phyloP scores from a whole-genome alignment of 2,797 vertebrate species.

The Malurus splendens region DNA sequence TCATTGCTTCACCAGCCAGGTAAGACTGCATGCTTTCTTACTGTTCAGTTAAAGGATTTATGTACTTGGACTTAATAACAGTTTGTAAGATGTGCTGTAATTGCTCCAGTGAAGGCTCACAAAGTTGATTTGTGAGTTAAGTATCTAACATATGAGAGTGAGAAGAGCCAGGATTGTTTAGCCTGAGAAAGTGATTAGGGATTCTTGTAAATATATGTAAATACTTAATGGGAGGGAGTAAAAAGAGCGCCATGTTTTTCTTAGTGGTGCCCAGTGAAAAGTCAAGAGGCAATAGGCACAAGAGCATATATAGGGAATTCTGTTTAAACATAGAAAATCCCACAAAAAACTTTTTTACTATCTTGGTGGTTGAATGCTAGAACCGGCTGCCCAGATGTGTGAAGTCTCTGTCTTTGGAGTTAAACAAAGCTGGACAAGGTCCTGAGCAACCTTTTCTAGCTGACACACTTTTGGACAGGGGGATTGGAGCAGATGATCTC shows the following conservation, averaged over 20 bases:
- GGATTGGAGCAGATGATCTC: background rate
- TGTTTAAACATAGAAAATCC: background rate
- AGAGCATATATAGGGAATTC: background rate
- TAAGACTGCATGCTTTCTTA: conserved; percentile 58
- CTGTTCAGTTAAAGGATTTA: background rate
- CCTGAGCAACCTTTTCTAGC: background rate
- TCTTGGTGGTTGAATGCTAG: background rate
- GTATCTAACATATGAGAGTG: background rate
- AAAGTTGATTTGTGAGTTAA: background rate
- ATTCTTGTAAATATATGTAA: background rate
- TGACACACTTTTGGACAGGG: background rate
- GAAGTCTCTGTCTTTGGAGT: background rate
- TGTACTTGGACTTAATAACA: background rate
- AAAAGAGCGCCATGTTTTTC: background rate
- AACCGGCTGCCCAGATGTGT: background rate
- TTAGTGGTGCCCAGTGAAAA: background rate
- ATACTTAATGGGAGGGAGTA: background rate
- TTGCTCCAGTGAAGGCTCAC: background rate
- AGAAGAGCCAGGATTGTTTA: background rate
- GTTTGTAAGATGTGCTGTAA: background rate
- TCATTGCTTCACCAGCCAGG: conserved; percentile 81
- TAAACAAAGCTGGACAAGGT: background rate
- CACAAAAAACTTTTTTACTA: background rate
- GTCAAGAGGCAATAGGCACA: background rate
- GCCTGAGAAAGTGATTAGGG: background rate